Evolutionary conservation across 2,113 vertebrate species (phyloP).

Genomic region (Crotalus viridis): DNA sequence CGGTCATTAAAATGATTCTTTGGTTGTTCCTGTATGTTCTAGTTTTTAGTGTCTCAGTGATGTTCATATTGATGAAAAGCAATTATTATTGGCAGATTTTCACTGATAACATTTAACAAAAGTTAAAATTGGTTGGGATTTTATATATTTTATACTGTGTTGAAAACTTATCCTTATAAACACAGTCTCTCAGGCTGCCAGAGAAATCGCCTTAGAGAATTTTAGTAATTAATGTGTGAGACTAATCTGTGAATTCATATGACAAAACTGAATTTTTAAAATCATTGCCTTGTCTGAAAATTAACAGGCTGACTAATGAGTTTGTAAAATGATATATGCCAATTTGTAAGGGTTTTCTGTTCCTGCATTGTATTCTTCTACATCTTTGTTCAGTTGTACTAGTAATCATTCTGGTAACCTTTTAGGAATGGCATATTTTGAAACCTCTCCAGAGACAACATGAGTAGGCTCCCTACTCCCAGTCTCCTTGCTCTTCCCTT

Average conservation of each 20-base stretch:
- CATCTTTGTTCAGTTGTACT: background rate
- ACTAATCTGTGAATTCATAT: background rate
- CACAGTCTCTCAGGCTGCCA: background rate
- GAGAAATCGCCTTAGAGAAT: background rate
- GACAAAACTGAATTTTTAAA: background rate
- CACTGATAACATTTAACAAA: background rate
- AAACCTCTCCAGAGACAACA: background rate
- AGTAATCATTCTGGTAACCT: background rate
- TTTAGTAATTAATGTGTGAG: background rate
- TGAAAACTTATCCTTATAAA: background rate
- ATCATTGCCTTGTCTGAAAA: background rate
- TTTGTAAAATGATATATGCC: background rate
- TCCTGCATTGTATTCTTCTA: background rate
- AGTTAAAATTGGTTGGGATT: background rate
- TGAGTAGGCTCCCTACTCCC: background rate
- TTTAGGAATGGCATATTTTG: background rate
- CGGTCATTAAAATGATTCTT: background rate
- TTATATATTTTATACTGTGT: background rate
- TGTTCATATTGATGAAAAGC: background rate
- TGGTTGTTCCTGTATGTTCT: background rate
- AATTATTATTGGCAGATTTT: background rate
- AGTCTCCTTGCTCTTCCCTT: background rate
- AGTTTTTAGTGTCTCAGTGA: background rate
- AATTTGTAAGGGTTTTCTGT: background rate
- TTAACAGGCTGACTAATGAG: background rate